These are phyloP conservation scores for Megatriorchis doriae DNA, from an alignment of 2,113 vertebrate species.

Conservation along the genomic window DNA sequence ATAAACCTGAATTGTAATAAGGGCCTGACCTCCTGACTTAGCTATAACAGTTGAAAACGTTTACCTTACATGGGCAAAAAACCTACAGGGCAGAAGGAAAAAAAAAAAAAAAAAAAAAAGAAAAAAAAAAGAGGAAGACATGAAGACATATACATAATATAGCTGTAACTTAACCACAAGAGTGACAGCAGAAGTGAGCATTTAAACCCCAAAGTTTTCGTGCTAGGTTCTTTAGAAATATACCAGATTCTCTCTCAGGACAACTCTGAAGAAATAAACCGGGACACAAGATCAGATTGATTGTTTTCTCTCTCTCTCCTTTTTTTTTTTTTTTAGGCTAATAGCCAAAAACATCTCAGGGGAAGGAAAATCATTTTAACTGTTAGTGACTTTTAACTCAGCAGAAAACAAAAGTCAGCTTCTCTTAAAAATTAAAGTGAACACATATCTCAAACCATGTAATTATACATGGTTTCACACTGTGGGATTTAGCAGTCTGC, in stretches of 20 bases:
- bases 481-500: not conserved
- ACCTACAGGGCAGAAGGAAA: not conserved
- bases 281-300: not conserved
- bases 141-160: not conserved
- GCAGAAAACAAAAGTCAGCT: not conserved
- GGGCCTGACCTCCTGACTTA: not conserved
- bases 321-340: not conserved
- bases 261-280: not conserved
- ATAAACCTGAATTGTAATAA: constrained; percentile 13
- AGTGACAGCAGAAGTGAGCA: not conserved
- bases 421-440: not conserved
- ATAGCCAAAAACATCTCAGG: not conserved
- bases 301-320: not conserved
- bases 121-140: constrained; percentile 7
- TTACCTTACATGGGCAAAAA: constrained; percentile 70
- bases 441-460: not conserved
- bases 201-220: not conserved
- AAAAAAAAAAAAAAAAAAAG: not conserved
- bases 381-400: not conserved
- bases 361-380: not conserved
- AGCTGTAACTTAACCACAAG: constrained; percentile 34
- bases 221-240: not conserved
- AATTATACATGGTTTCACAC: not conserved
- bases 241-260: not conserved
- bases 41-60: not conserved